phyloP scores from a whole-genome alignment of 1,140 invertebrate species.

The Drosophila dunni region DNA sequence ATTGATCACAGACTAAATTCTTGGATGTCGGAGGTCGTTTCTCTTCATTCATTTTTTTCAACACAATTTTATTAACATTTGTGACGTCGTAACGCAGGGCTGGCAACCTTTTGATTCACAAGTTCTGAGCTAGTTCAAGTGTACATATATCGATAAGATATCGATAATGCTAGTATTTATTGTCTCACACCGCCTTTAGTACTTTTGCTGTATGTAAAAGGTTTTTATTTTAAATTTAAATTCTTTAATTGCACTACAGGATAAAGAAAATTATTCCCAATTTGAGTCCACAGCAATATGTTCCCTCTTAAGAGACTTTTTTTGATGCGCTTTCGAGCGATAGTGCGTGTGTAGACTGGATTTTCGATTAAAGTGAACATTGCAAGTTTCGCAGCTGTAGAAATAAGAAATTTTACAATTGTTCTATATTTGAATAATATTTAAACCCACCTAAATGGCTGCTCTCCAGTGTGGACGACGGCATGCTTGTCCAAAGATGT shows the following conservation, averaged over 20 bases:
- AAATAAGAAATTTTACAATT: no score
- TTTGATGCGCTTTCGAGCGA: slow-evolving; percentile 49
- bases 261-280: neutral
- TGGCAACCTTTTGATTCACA: neutral
- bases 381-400: slow-evolving; percentile 51
- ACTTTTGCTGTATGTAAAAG: no score
- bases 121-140: neutral
- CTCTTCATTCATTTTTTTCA: slow-evolving; percentile 32
- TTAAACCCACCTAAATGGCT: slow-evolving; percentile 42
- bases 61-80: slow-evolving; percentile 36
- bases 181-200: no score
- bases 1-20: slow-evolving; percentile 28
- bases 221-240: no score
- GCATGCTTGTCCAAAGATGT: slow-evolving; percentile 32
- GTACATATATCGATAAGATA: neutral
- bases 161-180: no score
- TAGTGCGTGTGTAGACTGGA: slow-evolving; percentile 49
- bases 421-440: neutral
- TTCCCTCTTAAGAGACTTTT: neutral
- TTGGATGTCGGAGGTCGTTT: neutral
- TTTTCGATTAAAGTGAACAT: slow-evolving; percentile 49
- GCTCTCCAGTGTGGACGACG: slow-evolving; percentile 58
- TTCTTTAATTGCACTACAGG: no score
- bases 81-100: slow-evolving; percentile 29
- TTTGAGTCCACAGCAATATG: neutral